Evolutionary conservation across 2,113 vertebrate species (phyloP).

Genomic region (Pedetes capensis): DNA sequence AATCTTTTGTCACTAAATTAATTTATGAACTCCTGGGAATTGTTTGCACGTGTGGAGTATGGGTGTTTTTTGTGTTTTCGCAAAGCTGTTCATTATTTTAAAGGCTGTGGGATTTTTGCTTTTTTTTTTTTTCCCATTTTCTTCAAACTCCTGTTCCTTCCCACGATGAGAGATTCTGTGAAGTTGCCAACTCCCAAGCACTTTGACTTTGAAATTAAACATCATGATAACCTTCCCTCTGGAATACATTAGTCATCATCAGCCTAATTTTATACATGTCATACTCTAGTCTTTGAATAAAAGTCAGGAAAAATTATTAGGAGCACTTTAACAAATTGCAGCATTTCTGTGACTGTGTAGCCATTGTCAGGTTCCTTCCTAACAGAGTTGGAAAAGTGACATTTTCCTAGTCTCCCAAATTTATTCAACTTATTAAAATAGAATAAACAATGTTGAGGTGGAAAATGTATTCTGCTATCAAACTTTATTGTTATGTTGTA

Average conservation of each 20-base stretch:
- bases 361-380: constrained; percentile 63
- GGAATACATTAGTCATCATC: constrained; percentile 11
- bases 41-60: neutral
- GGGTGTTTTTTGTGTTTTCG: constrained; percentile 40
- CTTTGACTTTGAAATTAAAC: constrained; percentile 56
- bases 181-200: constrained; percentile 9
- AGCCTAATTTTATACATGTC: neutral
- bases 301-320: constrained; percentile 34
- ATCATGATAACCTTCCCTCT: constrained; percentile 3
- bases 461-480: constrained; percentile 52
- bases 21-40: constrained; percentile 41
- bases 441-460: constrained; percentile 64
- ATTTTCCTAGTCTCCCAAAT: constrained; percentile 65
- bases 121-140: neutral
- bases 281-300: constrained; percentile 6
- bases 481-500: constrained; percentile 49
- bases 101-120: constrained; percentile 10
- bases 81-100: constrained; percentile 75
- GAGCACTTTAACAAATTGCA: constrained; percentile 63
- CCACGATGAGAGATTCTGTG: constrained; percentile 41
- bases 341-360: constrained; percentile 36
- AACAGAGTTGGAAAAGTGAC: constrained; percentile 62
- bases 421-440: constrained; percentile 73
- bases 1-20: constrained; percentile 64
- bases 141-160: constrained; percentile 23